Base-by-base conservation (phyloP, 2,888 invertebrate genomes). In the Netelia melanura region DNA sequence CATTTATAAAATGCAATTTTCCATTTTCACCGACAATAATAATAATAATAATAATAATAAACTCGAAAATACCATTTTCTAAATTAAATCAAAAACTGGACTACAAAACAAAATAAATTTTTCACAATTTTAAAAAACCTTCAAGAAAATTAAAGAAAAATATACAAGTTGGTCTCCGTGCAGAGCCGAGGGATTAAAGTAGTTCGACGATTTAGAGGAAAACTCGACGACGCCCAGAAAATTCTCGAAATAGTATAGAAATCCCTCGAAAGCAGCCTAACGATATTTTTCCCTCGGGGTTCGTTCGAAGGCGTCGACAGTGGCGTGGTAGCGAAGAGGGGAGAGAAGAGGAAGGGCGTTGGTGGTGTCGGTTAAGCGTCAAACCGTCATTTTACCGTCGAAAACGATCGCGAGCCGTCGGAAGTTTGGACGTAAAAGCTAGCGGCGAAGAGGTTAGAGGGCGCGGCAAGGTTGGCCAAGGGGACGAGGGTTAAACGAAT, bases 231-330 rank as follows among this genome's bases (percentile, higher is more conserved):
- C 11, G 48, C 14, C 11, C 48, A 3, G 58, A 21, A 25, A 64
- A 64, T 75, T 75, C 30, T 30, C 52, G 54, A 75, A 74, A 52
- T 30, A 58, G 25, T 74, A 61, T 3, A 30, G 30, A 30, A 30
- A 48, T 48, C 25, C 25, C 30, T 38, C 48, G 10, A 61, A 10
- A 25, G 5, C 3, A 30, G 5, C 30, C 5, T 30, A 30, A 30
- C 30, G 30, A 30, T 30, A 30, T 30, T 30, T 30, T 30, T 30
- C 30, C 30, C 30, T 30, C 5, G 30, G 30, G 30, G 30, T 30
- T 30, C 5, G 30, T 5, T 30, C 30, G 30, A 30, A 30, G 30
- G 30, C 30, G 30, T 30, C 30, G 8, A 23, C 3, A 48, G 14
- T 17, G 1, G 25, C 30, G 76, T 3, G 70, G 21, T 61, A 44